Evolutionary conservation across 2,797 vertebrate genomes (phyloP).

Genomic region (Stomatorhinus walkeri): DNA sequence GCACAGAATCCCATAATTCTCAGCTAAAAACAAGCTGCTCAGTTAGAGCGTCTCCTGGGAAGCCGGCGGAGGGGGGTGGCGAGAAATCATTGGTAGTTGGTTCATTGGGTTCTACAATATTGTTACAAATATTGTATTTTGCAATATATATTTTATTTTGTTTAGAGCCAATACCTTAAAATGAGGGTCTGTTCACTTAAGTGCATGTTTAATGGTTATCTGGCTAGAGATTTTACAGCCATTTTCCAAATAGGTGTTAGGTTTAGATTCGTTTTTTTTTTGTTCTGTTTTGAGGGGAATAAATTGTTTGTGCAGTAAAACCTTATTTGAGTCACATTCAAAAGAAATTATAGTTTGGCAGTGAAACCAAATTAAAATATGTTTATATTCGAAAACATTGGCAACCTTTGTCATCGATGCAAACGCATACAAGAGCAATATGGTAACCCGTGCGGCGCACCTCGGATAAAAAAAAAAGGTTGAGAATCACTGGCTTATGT

Average conservation of each 20-base stretch:
- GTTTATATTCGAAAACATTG: neutral
- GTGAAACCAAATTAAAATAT: neutral
- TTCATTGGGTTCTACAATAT: neutral
- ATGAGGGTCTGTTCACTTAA: neutral
- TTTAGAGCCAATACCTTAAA: neutral
- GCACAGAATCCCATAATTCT: neutral
- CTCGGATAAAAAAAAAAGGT: neutral
- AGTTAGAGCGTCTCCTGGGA: neutral
- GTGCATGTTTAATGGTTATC: neutral
- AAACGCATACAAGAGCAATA: neutral
- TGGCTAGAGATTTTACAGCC: neutral
- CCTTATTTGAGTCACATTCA: neutral
- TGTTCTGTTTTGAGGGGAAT: neutral
- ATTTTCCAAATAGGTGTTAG: neutral
- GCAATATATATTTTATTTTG: neutral
- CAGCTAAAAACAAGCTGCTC: neutral
- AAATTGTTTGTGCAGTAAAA: neutral
- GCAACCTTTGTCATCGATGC: neutral
- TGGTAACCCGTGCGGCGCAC: neutral
- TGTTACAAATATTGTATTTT: neutral
- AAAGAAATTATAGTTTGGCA: neutral
- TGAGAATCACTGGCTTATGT: neutral
- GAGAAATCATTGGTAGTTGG: neutral
- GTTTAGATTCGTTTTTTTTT: neutral
- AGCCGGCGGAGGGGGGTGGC: neutral